Conservation (phyloP, 2,797 vertebrate genomes). For the Sebastiscus albofasciatus region DNA sequence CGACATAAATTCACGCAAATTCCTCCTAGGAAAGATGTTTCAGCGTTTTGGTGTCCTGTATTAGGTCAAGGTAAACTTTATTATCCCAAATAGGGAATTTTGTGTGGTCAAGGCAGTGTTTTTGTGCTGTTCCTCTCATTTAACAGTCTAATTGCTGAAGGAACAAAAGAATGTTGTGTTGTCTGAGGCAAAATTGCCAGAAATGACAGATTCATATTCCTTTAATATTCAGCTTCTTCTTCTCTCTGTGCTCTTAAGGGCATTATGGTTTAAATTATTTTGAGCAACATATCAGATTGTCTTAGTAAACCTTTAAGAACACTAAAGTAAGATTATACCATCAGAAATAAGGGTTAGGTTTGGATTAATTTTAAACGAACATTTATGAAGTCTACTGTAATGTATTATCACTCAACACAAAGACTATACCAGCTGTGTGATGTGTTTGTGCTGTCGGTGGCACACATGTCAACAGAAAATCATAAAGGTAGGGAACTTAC, state of each 20-base stretch:
- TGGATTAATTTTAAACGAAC: background rate
- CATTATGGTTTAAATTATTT: background rate
- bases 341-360: background rate
- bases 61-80: background rate
- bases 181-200: background rate
- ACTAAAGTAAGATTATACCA: background rate
- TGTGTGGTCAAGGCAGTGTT: background rate
- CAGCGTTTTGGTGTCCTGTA: background rate
- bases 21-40: background rate
- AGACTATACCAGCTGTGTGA: background rate
- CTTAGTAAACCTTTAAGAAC: background rate
- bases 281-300: background rate
- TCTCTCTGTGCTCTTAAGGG: background rate
- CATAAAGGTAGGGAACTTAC: background rate
- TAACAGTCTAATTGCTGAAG: too few relatives aligned
- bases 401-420: background rate
- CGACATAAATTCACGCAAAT: background rate
- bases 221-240: background rate
- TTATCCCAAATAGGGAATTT: background rate
- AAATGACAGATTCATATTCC: background rate
- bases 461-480: background rate
- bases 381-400: background rate
- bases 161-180: too few relatives aligned
- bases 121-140: too few relatives aligned
- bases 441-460: background rate